These are phyloP conservation scores for Engraulis encrasicolus DNA, from an alignment of 2,113 vertebrate genomes.

Conservation along the genomic window DNA sequence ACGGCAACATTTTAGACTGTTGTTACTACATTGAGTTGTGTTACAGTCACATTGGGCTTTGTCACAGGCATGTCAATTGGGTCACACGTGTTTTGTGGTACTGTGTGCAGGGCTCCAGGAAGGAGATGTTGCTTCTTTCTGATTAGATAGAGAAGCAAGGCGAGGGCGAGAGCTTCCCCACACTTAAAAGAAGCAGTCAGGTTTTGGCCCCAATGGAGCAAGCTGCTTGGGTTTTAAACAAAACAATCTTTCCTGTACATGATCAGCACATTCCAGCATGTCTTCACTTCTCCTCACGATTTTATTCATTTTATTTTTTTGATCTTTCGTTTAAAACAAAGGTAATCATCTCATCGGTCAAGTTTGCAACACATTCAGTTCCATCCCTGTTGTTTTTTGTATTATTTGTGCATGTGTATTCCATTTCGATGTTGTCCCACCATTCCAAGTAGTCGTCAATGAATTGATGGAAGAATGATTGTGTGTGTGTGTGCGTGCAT, in stretches of 20 bases:
- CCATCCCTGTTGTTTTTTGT: neutral
- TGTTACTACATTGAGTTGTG: no score
- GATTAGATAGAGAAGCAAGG: no score
- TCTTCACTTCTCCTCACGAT: neutral
- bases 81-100: no score
- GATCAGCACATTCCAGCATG: neutral
- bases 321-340: neutral
- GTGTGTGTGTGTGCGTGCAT: conserved; percentile 1
- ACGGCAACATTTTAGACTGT: no score
- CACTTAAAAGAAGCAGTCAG: no score
- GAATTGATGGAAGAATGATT: no score
- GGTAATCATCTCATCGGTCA: neutral
- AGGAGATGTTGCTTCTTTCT: no score
- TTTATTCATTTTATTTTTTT: no score
- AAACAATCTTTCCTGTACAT: neutral
- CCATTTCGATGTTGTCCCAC: neutral
- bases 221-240: neutral
- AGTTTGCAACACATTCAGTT: neutral
- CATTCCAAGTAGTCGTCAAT: neutral
- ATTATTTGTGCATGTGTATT: neutral
- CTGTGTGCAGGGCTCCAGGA: no score
- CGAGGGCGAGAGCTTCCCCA: no score
- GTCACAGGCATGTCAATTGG: no score
- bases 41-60: no score
- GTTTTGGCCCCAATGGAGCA: neutral